These are phyloP conservation scores for Pungitius pungitius DNA, from an alignment of 2,113 vertebrate genomes.

Conservation along the genomic window DNA sequence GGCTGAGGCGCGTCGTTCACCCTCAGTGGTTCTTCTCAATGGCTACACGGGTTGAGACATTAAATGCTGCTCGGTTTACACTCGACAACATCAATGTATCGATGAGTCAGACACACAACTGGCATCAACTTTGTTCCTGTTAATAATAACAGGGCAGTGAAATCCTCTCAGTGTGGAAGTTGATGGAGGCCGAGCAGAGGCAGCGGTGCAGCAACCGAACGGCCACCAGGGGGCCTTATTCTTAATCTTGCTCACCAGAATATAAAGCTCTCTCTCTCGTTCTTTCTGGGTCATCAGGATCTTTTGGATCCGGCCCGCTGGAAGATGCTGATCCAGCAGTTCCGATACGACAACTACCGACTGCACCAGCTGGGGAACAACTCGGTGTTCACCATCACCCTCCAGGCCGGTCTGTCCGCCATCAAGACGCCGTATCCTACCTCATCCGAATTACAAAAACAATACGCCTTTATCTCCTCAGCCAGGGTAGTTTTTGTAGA, in stretches of 20 bases:
- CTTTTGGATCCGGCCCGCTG: conserved; percentile 97
- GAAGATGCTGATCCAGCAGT: conserved; percentile 99
- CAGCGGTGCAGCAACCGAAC: neutral
- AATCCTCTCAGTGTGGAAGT: neutral
- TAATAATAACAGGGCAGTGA: neutral
- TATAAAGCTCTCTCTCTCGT: neutral
- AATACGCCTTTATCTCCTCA: neutral
- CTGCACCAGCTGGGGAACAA: conserved; percentile 99
- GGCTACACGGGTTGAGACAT: neutral
- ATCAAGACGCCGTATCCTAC: conserved; percentile 99
- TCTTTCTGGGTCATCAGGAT: conserved; percentile 81
- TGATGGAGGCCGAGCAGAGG: neutral
- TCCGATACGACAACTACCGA: conserved; percentile 99
- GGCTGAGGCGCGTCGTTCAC: neutral
- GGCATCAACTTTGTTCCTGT: neutral
- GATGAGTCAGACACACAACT: neutral
- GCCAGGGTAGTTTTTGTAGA: neutral
- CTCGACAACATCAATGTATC: neutral
- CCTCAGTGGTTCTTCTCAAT: neutral
- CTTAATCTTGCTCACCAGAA: neutral
- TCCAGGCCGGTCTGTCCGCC: conserved; percentile 97
- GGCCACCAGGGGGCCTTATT: conserved; percentile 50
- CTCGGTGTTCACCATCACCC: conserved; percentile 98
- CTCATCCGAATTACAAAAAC: neutral
- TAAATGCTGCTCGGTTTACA: neutral